Evolutionary conservation across 2,113 vertebrate species (phyloP), one percentile per base, ranked within the genome.

Genomic region (Pelvicachromis taeniatus): DNA sequence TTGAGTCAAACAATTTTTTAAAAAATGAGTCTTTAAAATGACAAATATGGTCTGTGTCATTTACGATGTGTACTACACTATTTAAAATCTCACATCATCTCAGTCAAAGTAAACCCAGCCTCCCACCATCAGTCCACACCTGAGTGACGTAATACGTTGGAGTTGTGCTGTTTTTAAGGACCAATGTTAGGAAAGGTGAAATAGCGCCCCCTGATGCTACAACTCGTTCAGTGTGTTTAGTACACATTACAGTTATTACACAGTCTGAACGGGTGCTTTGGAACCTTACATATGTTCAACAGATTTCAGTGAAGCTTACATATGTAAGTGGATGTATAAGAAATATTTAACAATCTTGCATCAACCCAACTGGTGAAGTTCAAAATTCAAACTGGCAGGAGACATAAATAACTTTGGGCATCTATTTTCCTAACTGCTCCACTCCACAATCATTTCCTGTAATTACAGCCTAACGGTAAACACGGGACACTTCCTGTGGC

Each of bases 131-230:
- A 5, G 16, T 75, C 12, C 10, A 10, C 31, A 52, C 68, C 50
- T 80, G 29, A 3, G 21, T 55, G 53, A 61, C 26, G 13, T 58
- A 19, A 50, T 45, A 40, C 8, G 38, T 61, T 21, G 70, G 58
- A 38, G 80, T 5, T 16, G 53, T 68, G 11, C 9, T 19, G 26
- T 29, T 26, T 80, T 33, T 31, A 19, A 9, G 14, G 29, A 33
- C 38, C 14, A 23, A 2, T 79, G 26, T n/a, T 70, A 11, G 42
- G 17, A 61, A 80, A 68, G 26, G 23, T 54, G 19, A 2, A 68
- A 85, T 50, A 45, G 83, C 91, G 31, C 93, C 88, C 92, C 61
- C 93, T 94, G 48, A 21, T 92, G 94, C 4, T 55, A 14, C 11
- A 53, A 48, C 87, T 12, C 13, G 33, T 19, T 26, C 1, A 9